Percentiles rank a stretch among this genome's conserved stretches.
These are phyloP conservation scores for Leptinotarsa tumamoca DNA, from an alignment of 2,888 invertebrate genomes.

Conservation along the genomic window DNA sequence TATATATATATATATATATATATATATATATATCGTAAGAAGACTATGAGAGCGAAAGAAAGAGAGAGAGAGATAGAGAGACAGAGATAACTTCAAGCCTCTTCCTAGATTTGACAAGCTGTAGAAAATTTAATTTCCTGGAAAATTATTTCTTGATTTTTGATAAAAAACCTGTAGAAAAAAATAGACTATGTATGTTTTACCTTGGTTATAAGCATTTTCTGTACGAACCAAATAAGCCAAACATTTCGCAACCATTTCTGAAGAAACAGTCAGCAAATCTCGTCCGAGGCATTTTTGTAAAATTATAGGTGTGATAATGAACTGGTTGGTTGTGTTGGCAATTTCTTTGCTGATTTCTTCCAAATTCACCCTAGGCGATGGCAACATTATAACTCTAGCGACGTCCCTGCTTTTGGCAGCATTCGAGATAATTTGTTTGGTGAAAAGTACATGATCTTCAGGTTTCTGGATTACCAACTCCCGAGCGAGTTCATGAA, in stretches of 20 bases:
- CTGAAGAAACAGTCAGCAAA: conserved; percentile 40
- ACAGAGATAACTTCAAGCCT: too few species aligned
- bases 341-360: conserved; percentile 60
- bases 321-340: conserved; percentile 55
- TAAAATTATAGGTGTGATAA: conserved; percentile 51
- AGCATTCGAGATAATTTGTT: conserved; percentile 69
- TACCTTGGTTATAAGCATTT: conserved; percentile 33
- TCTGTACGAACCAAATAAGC: conserved; percentile 57
- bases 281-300: conserved; percentile 32
- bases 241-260: conserved; percentile 59
- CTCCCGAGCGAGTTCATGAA: conserved; percentile 74
- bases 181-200: neutral
- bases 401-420: conserved; percentile 68
- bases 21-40: too few species aligned
- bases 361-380: conserved; percentile 66
- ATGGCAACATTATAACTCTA: conserved; percentile 70
- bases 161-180: too few species aligned
- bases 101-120: too few species aligned
- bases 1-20: too few species aligned
- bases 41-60: too few species aligned
- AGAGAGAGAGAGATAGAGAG: too few species aligned
- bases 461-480: conserved; percentile 72
- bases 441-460: conserved; percentile 75
- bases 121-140: too few species aligned
- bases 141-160: too few species aligned